Evolutionary conservation across 2,113 vertebrate genomes (phyloP).

Genomic region (Cyrtonyx montezumae): DNA sequence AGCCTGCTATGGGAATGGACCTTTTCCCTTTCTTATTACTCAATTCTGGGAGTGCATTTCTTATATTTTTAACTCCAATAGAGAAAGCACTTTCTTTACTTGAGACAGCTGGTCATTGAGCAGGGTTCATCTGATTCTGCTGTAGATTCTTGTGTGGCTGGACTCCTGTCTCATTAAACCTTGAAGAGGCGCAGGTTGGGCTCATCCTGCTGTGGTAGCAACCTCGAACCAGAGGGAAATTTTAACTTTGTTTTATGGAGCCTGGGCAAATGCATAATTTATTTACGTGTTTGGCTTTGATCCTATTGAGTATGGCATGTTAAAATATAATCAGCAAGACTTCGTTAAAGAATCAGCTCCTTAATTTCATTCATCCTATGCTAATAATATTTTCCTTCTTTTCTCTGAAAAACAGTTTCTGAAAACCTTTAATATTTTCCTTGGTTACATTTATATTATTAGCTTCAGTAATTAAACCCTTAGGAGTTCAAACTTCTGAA

Average conservation of each 20-base stretch:
- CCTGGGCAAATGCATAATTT: background rate
- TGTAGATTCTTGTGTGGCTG: background rate
- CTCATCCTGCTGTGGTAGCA: background rate
- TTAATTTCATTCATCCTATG: rapidly evolving
- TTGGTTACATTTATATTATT: background rate
- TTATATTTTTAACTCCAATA: background rate
- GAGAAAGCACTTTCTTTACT: background rate
- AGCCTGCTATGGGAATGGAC: background rate
- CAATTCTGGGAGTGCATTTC: background rate
- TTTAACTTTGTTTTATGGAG: background rate
- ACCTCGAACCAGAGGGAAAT: background rate
- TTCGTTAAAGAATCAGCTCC: background rate
- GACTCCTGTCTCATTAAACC: background rate
- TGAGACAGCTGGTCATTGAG: background rate
- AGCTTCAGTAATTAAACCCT: background rate
- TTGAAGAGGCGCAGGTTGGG: background rate
- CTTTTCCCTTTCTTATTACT: background rate
- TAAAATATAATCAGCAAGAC: background rate
- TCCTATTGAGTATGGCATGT: background rate
- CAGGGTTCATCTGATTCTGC: background rate
- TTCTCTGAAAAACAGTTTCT: background rate
- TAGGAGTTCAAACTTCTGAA: constrained; percentile 16
- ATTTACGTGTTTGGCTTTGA: background rate
- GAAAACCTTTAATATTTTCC: background rate
- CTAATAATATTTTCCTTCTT: background rate